Conservation (phyloP, 2,888 invertebrate genomes). For the Hyalella azteca region DNA sequence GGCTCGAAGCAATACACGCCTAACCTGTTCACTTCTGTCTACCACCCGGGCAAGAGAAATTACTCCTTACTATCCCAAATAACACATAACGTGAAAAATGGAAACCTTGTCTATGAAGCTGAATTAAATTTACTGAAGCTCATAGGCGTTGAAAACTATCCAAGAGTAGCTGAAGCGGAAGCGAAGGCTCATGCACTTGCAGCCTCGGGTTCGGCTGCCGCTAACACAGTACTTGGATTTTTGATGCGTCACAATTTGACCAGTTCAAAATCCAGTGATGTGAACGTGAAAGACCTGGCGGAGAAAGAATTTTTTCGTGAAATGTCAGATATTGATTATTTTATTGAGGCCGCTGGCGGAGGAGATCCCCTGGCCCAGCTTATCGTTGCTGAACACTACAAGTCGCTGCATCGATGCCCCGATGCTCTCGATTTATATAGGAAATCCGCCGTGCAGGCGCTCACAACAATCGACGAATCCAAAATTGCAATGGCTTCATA, state of each 20-base stretch:
- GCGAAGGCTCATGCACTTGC: conserved; percentile 13
- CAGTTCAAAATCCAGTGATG: not conserved
- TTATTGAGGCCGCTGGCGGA: conserved; percentile 40
- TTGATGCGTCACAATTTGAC: conserved; percentile 42
- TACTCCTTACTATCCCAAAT: not conserved
- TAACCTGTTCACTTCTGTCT: conserved; percentile 4
- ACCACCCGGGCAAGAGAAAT: not conserved
- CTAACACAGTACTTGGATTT: conserved; percentile 41
- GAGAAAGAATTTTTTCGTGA: not conserved
- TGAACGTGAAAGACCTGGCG: not conserved
- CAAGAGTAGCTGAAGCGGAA: conserved; percentile 36
- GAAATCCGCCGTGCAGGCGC: conserved; percentile 33
- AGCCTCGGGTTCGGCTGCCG: conserved; percentile 28
- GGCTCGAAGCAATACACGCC: not conserved
- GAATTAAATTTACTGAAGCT: conserved; percentile 18
- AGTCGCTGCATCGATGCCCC: conserved; percentile 34
- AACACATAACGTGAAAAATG: not conserved
- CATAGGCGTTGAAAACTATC: conserved; percentile 37
- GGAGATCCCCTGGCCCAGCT: conserved; percentile 50
- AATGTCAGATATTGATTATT: conserved; percentile 11
- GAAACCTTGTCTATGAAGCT: not conserved
- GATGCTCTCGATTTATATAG: conserved; percentile 41
- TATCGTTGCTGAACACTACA: conserved; percentile 41
- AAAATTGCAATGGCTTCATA: not conserved
- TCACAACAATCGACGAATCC: conserved; percentile 39